Conservation (phyloP, 2,888 invertebrate species). For the Galerucella nymphaeae region DNA sequence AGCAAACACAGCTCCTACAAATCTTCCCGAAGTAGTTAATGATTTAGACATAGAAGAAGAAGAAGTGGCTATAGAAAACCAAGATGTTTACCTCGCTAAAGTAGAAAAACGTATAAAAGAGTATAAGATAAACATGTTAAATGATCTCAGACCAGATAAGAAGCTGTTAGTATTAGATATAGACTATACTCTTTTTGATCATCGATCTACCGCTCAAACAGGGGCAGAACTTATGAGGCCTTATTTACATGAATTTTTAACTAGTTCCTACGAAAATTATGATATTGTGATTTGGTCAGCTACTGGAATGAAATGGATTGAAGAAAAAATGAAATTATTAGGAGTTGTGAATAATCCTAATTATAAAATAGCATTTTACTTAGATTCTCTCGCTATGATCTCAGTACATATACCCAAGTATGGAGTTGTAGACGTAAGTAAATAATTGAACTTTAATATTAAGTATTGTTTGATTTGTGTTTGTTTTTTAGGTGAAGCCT, state of each 20-base stretch:
- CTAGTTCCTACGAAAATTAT: conserved; percentile 87
- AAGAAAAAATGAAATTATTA: conserved; percentile 94
- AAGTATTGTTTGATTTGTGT: not conserved
- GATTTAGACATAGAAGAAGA: conserved; percentile 93
- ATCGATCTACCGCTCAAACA: conserved; percentile 91
- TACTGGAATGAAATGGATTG: conserved; percentile 98
- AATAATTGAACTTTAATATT: not conserved
- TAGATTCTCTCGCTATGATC: conserved; percentile 95
- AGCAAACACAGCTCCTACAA: conserved; percentile 82
- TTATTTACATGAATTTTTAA: conserved; percentile 93
- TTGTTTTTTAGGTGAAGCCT: conserved; percentile 82
- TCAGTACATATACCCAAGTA: conserved; percentile 91
- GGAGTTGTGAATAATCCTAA: conserved; percentile 85
- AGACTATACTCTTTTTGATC: conserved; percentile 97
- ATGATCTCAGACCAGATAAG: conserved; percentile 85
- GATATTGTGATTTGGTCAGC: conserved; percentile 99
- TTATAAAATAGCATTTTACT: conserved; percentile 92
- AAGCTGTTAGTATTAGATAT: conserved; percentile 94
- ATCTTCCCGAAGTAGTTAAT: conserved; percentile 87
- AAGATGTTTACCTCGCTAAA: conserved; percentile 80
- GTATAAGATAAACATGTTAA: conserved; percentile 84
- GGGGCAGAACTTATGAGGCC: conserved; percentile 92
- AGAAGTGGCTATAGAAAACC: conserved; percentile 76
- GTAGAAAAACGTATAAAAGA: conserved; percentile 85
- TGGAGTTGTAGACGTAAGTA: conserved; percentile 88